Conservation (phyloP, 2,113 vertebrate genomes). For the Acrocephalus arundinaceus region DNA sequence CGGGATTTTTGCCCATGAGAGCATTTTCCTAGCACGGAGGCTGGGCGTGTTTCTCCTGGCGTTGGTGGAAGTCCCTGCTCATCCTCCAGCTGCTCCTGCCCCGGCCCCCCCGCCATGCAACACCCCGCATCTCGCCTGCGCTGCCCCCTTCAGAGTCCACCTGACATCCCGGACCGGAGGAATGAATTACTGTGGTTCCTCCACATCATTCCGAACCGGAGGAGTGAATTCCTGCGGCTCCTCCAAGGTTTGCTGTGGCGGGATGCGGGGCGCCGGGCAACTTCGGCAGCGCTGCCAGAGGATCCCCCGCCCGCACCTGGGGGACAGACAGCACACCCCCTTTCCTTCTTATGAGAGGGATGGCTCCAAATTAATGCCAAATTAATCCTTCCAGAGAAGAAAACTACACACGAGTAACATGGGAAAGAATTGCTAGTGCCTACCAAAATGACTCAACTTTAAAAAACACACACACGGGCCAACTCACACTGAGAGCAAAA, state of each 20-base stretch:
- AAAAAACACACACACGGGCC: neutral
- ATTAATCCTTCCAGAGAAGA: neutral
- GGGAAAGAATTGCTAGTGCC: neutral
- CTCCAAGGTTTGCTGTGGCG: neutral
- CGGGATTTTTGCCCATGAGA: neutral
- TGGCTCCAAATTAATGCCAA: neutral
- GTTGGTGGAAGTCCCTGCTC: neutral
- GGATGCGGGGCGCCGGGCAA: neutral
- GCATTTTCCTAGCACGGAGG: neutral
- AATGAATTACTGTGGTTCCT: neutral
- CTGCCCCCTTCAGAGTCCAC: neutral
- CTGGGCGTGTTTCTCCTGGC: neutral
- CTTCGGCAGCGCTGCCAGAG: neutral
- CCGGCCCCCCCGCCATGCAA: neutral
- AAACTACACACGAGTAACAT: neutral
- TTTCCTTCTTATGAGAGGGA: neutral
- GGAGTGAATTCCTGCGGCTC: neutral
- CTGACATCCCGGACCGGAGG: neutral
- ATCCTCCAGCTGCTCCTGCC: neutral
- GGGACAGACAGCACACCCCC: neutral
- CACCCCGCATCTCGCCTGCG: neutral
- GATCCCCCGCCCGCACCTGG: neutral
- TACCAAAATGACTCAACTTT: neutral
- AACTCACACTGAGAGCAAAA: neutral
- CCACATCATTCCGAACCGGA: neutral